These are phyloP conservation scores for Pedicia rivosa DNA, from an alignment of 2,888 invertebrate genomes.

Conservation along the genomic window DNA sequence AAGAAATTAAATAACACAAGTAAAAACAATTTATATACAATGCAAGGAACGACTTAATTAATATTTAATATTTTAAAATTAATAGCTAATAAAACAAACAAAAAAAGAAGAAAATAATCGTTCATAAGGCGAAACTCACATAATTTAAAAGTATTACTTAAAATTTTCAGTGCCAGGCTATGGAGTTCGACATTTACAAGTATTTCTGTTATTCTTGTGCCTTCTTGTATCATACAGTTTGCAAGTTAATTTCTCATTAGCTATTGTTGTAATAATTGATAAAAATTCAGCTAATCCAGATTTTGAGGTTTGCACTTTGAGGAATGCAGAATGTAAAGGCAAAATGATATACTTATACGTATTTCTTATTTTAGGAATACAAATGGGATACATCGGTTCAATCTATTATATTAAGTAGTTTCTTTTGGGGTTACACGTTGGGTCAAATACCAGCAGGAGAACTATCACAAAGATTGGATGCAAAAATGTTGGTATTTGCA, in stretches of 20 bases:
- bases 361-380: slow-evolving; percentile 7
- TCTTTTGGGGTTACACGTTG: slow-evolving; percentile 65
- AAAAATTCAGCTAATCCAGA: slow-evolving; percentile 24
- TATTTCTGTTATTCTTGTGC: slow-evolving; percentile 41
- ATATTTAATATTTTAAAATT: too few species aligned
- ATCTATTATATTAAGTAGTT: slow-evolving; percentile 49
- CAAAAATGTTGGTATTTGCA: slow-evolving; percentile 44
- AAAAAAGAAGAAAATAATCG: too few species aligned
- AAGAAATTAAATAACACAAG: too few species aligned
- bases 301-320: too few species aligned
- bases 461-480: slow-evolving; percentile 56
- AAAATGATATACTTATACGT: too few species aligned
- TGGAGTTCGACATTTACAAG: slow-evolving; percentile 47
- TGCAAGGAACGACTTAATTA: too few species aligned
- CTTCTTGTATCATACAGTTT: slow-evolving; percentile 45
- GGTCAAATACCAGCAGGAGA: slow-evolving; percentile 56
- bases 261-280: slow-evolving; percentile 57
- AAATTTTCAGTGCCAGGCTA: too few species aligned
- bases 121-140: too few species aligned
- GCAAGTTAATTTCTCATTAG: slow-evolving; percentile 54
- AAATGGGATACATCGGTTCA: slow-evolving; percentile 35
- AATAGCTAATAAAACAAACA: too few species aligned
- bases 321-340: too few species aligned
- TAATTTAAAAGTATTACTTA: too few species aligned
- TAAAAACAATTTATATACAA: too few species aligned